Conservation (phyloP, 2,797 vertebrate species). For the Ptychobarbus kaznakovi region DNA sequence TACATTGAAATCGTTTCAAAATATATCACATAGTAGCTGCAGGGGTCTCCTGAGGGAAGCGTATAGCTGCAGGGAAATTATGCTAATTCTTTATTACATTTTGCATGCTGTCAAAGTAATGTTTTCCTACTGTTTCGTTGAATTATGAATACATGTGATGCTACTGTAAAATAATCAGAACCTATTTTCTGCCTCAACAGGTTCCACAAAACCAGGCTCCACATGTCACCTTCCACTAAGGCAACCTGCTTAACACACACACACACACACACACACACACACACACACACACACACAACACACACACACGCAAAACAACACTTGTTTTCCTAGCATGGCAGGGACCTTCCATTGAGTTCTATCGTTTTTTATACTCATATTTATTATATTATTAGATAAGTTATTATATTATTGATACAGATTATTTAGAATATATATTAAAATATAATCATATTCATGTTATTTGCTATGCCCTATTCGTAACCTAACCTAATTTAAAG, state of each 20-base stretch:
- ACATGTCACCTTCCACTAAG: conserved; percentile 33
- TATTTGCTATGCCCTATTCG: neutral
- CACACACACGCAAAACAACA: neutral
- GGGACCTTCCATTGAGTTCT: neutral
- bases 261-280: neutral
- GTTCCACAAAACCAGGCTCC: conserved; percentile 18
- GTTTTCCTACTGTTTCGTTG: neutral
- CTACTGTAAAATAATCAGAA: conserved; percentile 11
- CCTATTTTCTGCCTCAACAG: conserved; percentile 21
- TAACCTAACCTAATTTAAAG: neutral
- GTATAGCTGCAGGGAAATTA: conserved; percentile 1
- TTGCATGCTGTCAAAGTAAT: neutral
- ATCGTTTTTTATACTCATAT: neutral
- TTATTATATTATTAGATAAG: neutral
- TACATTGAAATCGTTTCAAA: neutral
- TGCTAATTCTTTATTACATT: conserved; percentile 10
- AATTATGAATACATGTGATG: neutral
- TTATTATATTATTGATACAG: neutral
- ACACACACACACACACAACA: no score
- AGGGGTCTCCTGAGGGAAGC: conserved; percentile 24
- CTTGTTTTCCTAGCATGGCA: neutral
- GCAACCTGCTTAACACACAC: neutral
- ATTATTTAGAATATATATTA: no score
- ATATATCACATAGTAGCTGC: neutral
- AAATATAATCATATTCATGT: neutral